These are phyloP conservation scores for Nannobrachium achirus DNA, from an alignment of 2,113 vertebrate genomes.

Conservation along the genomic window DNA sequence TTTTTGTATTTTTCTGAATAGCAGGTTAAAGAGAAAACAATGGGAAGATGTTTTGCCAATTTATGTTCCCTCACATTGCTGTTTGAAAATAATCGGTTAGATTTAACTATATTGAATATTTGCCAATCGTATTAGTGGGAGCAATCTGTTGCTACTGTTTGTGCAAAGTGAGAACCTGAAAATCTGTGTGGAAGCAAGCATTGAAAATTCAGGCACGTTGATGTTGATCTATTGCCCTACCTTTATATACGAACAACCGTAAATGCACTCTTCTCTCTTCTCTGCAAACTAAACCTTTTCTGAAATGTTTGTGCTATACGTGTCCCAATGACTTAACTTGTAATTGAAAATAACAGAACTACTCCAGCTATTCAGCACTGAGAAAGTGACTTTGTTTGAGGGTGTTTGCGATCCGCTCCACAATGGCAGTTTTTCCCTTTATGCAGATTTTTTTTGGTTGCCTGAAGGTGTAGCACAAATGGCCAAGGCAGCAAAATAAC, in stretches of 20 bases:
- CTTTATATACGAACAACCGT: neutral
- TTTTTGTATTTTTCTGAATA: no score
- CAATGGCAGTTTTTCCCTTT: neutral
- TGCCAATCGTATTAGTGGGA: no score
- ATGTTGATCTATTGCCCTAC: neutral
- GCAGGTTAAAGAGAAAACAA: no score
- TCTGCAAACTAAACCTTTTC: neutral
- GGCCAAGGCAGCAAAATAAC: constrained; percentile 23
- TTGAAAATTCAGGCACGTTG: constrained; percentile 1
- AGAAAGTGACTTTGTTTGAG: constrained; percentile 5
- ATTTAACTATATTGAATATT: no score
- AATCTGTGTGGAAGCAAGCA: no score
- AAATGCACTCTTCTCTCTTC: neutral
- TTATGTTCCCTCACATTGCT: no score
- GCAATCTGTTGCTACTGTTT: no score
- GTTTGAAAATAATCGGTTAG: no score
- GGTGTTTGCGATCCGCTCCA: constrained; percentile 1
- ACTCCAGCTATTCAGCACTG: neutral
- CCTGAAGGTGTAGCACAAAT: constrained; percentile 29
- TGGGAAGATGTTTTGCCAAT: no score
- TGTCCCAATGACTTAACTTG: neutral
- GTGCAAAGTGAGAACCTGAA: no score
- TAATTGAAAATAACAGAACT: no score
- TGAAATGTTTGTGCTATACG: no score
- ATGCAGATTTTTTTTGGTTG: constrained; percentile 4